These are phyloP conservation scores for Tromatobia lineatoria DNA, from an alignment of 2,888 invertebrate genomes.

Conservation along the genomic window DNA sequence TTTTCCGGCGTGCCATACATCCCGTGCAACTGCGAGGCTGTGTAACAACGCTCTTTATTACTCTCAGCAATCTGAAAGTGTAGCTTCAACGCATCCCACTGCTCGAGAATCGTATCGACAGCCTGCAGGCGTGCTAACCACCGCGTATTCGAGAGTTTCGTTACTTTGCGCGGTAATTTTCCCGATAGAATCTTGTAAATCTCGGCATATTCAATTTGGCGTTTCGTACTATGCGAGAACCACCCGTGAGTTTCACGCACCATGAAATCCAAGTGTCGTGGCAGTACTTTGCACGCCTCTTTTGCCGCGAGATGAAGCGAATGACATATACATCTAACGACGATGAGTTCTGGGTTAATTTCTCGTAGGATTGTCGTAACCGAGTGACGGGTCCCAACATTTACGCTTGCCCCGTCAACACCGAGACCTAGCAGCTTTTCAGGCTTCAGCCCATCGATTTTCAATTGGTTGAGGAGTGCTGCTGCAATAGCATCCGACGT, in stretches of 20 bases:
- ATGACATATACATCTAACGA: constrained; percentile 53
- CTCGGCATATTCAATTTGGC: constrained; percentile 67
- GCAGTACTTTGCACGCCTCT: too few species aligned
- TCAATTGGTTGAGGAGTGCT: constrained; percentile 61
- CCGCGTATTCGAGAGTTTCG: constrained; percentile 71
- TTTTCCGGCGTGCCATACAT: constrained; percentile 66
- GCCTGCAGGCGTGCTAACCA: constrained; percentile 71
- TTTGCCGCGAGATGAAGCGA: constrained; percentile 66
- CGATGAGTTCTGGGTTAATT: constrained; percentile 56
- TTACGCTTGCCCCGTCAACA: constrained; percentile 73
- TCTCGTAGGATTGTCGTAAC: constrained; percentile 68
- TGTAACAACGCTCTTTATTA: constrained; percentile 63
- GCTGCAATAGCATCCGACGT: constrained; percentile 58
- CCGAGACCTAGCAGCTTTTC: too few species aligned
- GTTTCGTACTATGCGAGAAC: constrained; percentile 74
- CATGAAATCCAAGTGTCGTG: constrained; percentile 68
- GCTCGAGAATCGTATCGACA: constrained; percentile 72
- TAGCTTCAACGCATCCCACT: constrained; percentile 76
- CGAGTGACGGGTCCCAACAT: constrained; percentile 70
- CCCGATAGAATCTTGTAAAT: constrained; percentile 69
- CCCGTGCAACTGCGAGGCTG: constrained; percentile 59
- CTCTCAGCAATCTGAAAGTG: constrained; percentile 72
- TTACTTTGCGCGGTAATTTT: constrained; percentile 67
- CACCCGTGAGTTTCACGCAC: constrained; percentile 73
- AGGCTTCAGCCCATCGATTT: constrained; percentile 64